A percentile compares a stretch with the other conserved stretches of the same genome.
phyloP scores from a whole-genome alignment of 2,888 invertebrate genomes.

The Pyrrhia umbra region DNA sequence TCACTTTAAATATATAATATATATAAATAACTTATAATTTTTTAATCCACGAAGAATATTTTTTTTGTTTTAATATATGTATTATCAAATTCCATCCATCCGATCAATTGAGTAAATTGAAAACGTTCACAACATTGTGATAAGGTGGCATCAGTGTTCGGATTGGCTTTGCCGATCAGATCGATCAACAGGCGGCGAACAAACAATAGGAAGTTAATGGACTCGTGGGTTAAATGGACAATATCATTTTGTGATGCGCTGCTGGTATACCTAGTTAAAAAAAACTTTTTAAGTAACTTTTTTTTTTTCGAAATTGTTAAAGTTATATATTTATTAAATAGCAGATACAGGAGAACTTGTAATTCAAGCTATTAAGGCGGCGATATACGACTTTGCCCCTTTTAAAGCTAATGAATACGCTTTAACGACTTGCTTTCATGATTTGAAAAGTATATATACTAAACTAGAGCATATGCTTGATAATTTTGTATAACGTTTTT shows the following conservation, averaged over 20 bases:
- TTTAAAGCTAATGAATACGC: too few relatives aligned
- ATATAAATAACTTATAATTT: too few relatives aligned
- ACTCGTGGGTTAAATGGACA: constrained; percentile 8
- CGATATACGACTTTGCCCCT: too few relatives aligned
- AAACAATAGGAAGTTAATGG: constrained; percentile 31
- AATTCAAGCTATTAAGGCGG: too few relatives aligned
- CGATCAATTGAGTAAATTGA: constrained; percentile 7
- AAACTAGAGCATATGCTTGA: too few relatives aligned
- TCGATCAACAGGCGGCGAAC: constrained; percentile 23
- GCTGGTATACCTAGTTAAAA: background rate
- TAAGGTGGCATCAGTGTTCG: constrained; percentile 5
- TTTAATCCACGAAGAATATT: too few relatives aligned
- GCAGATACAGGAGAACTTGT: too few relatives aligned
- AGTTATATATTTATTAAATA: too few relatives aligned
- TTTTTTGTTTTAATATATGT: background rate
- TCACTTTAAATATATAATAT: too few relatives aligned
- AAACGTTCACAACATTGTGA: constrained; percentile 1
- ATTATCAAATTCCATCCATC: background rate
- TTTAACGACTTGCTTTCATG: too few relatives aligned
- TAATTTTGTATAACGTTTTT: too few relatives aligned
- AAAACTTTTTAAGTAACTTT: background rate
- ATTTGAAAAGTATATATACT: too few relatives aligned
- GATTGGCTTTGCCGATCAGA: constrained; percentile 16
- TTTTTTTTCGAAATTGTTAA: background rate
- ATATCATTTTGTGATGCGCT: background rate